Conservation (phyloP, 2,888 invertebrate genomes). For the Eupithecia insigniata region DNA sequence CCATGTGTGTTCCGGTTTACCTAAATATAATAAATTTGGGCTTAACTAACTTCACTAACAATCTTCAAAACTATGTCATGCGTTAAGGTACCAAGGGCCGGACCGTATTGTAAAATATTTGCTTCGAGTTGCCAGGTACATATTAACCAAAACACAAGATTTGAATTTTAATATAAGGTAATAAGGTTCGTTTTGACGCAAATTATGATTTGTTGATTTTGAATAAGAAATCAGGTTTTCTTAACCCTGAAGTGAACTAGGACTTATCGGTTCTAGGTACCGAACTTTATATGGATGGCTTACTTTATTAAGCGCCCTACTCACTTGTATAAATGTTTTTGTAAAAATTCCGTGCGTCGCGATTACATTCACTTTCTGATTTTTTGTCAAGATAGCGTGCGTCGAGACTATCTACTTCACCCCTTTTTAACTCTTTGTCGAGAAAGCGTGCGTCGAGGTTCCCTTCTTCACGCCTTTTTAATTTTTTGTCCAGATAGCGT, state of each 20-base stretch:
- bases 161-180: not conserved
- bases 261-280: not conserved
- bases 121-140: slow-evolving; percentile 3
- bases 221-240: slow-evolving; percentile 8
- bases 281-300: not conserved
- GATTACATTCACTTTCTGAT: no score
- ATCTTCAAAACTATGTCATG: not conserved
- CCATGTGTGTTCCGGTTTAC: no score
- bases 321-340: no score
- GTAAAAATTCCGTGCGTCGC: no score
- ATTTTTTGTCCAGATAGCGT: no score
- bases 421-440: no score
- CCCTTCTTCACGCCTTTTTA: no score
- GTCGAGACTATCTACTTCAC: no score
- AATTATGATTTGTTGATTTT: slow-evolving; percentile 9
- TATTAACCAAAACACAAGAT: not conserved
- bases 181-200: not conserved
- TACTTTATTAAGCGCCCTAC: not conserved
- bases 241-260: slow-evolving; percentile 2
- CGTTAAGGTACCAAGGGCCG: not conserved
- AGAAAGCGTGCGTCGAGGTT: no score
- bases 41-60: not conserved
- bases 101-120: slow-evolving; percentile 13
- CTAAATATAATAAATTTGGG: not conserved
- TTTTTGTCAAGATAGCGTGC: no score